Evolutionary conservation across 2,113 vertebrate genomes (phyloP).

Genomic region (Periophthalmus modestus): DNA sequence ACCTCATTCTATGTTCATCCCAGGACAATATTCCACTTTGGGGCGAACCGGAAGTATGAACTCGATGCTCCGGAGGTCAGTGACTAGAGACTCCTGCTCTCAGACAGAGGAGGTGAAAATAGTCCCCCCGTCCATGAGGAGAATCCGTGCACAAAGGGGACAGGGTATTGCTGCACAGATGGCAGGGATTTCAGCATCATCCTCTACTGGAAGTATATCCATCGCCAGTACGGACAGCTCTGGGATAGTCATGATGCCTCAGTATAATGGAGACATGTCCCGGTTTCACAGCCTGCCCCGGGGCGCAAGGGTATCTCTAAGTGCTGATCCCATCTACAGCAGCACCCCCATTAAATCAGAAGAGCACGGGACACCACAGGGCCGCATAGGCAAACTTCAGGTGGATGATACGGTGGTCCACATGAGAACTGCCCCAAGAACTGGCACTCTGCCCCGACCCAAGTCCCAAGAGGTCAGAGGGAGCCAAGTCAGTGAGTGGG

Average conservation of each 20-base stretch:
- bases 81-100: constrained; percentile 89
- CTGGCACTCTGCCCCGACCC: constrained; percentile 74
- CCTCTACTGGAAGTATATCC: constrained; percentile 89
- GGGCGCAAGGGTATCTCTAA: constrained; percentile 82
- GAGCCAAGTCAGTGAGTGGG: constrained; percentile 74
- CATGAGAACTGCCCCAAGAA: constrained; percentile 73
- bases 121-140: constrained; percentile 91
- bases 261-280: constrained; percentile 72
- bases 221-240: constrained; percentile 82
- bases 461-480: constrained; percentile 85
- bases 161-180: constrained; percentile 95
- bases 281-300: constrained; percentile 94
- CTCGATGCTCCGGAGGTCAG: constrained; percentile 74
- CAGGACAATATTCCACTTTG: constrained; percentile 87
- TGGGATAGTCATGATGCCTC: constrained; percentile 75
- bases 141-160: constrained; percentile 92
- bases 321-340: constrained; percentile 80
- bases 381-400: constrained; percentile 79
- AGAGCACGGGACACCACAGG: constrained; percentile 60
- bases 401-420: constrained; percentile 79
- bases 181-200: constrained; percentile 87
- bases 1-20: constrained; percentile 84
- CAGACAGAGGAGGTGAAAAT: constrained; percentile 93
- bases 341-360: constrained; percentile 75
- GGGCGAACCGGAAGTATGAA: constrained; percentile 81